Percentiles rank a stretch among this genome's conserved stretches.
Evolutionary conservation across 2,888 invertebrate genomes (phyloP).

Genomic region (Cosmopolites sordidus): DNA sequence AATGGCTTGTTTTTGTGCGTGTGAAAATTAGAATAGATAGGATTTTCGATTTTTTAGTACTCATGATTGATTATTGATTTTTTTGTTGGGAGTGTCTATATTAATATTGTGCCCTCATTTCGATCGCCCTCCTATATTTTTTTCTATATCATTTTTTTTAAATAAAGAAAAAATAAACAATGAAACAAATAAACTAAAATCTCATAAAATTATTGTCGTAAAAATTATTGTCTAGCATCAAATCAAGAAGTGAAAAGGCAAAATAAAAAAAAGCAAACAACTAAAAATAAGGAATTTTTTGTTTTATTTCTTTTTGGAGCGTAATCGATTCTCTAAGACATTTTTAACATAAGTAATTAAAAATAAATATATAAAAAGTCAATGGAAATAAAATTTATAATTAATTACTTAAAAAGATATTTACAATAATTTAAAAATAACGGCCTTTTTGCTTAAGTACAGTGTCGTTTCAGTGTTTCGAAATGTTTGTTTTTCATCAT

Average conservation of each 20-base stretch:
- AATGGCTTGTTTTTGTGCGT: not conserved
- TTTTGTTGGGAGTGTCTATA: not conserved
- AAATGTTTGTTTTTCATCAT: not conserved
- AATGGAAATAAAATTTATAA: not conserved
- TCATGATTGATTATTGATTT: not conserved
- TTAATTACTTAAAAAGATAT: not conserved
- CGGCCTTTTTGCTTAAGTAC: not conserved
- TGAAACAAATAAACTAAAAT: not conserved
- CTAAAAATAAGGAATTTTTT: constrained; percentile 5
- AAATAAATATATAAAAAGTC: constrained; percentile 1
- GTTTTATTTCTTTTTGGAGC: not conserved
- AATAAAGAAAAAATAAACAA: not conserved
- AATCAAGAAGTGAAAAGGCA: not conserved
- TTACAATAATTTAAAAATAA: not conserved
- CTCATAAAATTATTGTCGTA: not conserved
- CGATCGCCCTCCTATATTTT: no score
- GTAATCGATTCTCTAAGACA: not conserved
- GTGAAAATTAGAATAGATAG: not conserved
- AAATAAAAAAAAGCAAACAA: constrained; percentile 12
- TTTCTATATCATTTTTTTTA: no score
- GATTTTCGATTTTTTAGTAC: not conserved
- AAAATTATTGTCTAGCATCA: not conserved
- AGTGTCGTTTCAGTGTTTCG: not conserved
- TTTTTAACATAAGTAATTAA: not conserved
- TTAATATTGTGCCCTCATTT: not conserved